A percentile compares a stretch with the other conserved stretches of the same genome.
phyloP scores from a whole-genome alignment of 2,797 vertebrate genomes.

The Hirundo rustica region DNA sequence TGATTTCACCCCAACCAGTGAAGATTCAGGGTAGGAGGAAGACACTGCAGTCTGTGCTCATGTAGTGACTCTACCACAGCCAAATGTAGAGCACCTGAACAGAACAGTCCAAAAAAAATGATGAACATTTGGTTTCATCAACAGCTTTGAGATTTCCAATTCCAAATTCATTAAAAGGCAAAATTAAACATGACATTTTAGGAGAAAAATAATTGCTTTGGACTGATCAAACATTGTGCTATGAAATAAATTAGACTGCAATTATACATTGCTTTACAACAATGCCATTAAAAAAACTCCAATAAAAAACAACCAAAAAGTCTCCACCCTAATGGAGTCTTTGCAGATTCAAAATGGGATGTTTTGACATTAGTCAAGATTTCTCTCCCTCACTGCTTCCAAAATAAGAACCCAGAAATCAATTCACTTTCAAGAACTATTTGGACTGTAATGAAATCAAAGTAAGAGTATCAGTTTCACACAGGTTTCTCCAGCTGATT shows the following conservation, averaged over 20 bases:
- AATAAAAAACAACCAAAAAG: neutral
- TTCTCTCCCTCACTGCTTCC: neutral
- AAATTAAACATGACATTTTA: constrained; percentile 1
- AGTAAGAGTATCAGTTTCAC: neutral
- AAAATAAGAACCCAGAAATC: neutral
- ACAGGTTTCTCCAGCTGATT: neutral
- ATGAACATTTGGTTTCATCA: neutral
- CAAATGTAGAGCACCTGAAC: neutral
- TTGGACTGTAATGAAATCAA: neutral
- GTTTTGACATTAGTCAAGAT: neutral
- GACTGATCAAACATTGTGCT: neutral
- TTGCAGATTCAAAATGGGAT: neutral
- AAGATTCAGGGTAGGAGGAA: neutral
- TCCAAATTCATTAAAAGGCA: neutral
- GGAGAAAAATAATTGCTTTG: neutral
- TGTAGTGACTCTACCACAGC: neutral
- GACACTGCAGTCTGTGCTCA: neutral
- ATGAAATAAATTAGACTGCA: neutral
- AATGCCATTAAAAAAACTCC: neutral
- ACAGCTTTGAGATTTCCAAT: neutral
- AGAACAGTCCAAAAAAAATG: neutral
- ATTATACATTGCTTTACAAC: neutral
- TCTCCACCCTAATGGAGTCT: neutral
- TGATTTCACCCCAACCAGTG: neutral
- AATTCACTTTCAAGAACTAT: neutral